A percentile compares a stretch with the other conserved stretches of the same genome.
These are phyloP conservation scores for Pedicia rivosa DNA, from an alignment of 2,888 invertebrate genomes.

Conservation along the genomic window DNA sequence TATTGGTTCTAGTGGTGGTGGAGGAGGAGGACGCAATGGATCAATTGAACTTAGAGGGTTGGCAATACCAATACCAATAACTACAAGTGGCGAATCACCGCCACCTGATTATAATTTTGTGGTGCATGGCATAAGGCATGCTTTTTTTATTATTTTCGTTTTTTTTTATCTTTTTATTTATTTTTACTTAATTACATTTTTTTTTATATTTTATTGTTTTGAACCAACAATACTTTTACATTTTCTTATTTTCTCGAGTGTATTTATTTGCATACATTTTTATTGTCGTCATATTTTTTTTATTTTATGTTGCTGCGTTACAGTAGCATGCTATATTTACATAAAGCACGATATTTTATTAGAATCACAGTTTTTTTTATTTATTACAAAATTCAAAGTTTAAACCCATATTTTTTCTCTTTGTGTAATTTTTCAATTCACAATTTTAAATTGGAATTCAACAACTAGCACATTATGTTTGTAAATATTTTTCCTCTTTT, in stretches of 20 bases:
- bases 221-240: neutral
- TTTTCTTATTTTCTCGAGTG: neutral
- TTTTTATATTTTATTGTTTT: constrained; percentile 8
- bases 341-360: too few relatives aligned
- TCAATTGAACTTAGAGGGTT: constrained; percentile 30
- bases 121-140: constrained; percentile 35
- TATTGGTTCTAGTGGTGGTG: constrained; percentile 13
- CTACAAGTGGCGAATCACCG: constrained; percentile 26
- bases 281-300: too few relatives aligned
- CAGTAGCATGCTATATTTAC: too few relatives aligned
- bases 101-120: constrained; percentile 33
- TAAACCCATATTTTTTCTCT: too few relatives aligned
- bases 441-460: too few relatives aligned
- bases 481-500: too few relatives aligned
- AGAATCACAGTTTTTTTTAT: too few relatives aligned
- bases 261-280: too few relatives aligned
- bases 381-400: too few relatives aligned
- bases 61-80: constrained; percentile 25
- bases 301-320: too few relatives aligned
- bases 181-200: constrained; percentile 8
- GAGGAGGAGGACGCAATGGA: constrained; percentile 18
- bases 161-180: constrained; percentile 9
- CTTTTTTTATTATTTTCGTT: constrained; percentile 17
- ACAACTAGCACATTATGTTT: too few relatives aligned
- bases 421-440: too few relatives aligned